These are phyloP conservation scores for Cephonodes hylas DNA, from an alignment of 2,888 invertebrate genomes.

Conservation along the genomic window DNA sequence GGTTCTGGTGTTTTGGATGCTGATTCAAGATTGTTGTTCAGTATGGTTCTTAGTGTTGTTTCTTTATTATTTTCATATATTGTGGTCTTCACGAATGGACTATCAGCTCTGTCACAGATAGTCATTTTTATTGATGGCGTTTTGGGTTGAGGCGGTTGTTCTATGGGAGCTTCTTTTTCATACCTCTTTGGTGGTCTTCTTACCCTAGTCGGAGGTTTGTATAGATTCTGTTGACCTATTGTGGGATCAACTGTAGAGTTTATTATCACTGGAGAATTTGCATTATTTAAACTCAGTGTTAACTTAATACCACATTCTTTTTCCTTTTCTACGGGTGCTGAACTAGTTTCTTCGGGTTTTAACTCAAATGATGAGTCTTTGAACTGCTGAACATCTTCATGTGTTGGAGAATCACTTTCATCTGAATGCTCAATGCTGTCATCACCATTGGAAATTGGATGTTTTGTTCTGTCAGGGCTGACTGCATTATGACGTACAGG, in stretches of 20 bases:
- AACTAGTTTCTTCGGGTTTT: slow-evolving; percentile 40
- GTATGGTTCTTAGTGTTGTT: slow-evolving; percentile 57
- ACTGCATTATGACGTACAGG: slow-evolving; percentile 37
- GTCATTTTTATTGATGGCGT: slow-evolving; percentile 75
- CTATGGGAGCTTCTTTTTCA: slow-evolving; percentile 51
- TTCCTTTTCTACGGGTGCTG: slow-evolving; percentile 49
- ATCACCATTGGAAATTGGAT: slow-evolving; percentile 57
- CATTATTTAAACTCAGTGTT: slow-evolving; percentile 73
- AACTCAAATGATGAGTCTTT: slow-evolving; percentile 21
- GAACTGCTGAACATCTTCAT: slow-evolving; percentile 43
- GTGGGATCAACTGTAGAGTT: slow-evolving; percentile 77
- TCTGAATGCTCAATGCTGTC: slow-evolving; percentile 60
- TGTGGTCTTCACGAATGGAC: slow-evolving; percentile 73
- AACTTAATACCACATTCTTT: slow-evolving; percentile 73
- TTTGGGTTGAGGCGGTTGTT: slow-evolving; percentile 40
- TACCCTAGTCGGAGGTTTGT: slow-evolving; percentile 64
- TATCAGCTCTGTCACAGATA: slow-evolving; percentile 75
- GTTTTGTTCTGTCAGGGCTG: slow-evolving; percentile 36
- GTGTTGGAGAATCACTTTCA: slow-evolving; percentile 56
- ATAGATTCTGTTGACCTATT: slow-evolving; percentile 57
- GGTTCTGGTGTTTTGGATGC: slow-evolving; percentile 46
- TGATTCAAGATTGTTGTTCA: slow-evolving; percentile 67
- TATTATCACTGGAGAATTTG: slow-evolving; percentile 74
- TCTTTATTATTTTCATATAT: slow-evolving; percentile 69
- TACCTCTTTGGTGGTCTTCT: slow-evolving; percentile 72